Conservation (phyloP, 2,888 invertebrate species). For the Dasypogon diadema region DNA sequence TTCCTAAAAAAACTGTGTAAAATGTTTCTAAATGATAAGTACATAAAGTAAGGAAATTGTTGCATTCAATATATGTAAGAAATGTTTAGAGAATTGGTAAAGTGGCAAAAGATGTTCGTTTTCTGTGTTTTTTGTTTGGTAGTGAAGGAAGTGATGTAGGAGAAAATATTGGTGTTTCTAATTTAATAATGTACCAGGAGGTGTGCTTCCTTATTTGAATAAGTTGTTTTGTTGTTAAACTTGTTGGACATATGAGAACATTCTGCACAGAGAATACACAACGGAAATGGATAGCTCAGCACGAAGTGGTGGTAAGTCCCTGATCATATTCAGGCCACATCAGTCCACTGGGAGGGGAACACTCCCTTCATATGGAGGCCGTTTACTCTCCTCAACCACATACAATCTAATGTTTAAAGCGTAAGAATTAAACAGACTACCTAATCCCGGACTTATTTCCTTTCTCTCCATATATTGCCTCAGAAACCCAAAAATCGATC, state of each 20-base stretch:
- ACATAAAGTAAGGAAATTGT: no score
- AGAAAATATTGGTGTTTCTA: constrained; percentile 12
- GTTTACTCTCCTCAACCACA: no score
- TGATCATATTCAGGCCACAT: constrained; percentile 5
- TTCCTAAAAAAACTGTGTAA: neutral
- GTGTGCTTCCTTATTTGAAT: neutral
- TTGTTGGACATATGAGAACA: constrained; percentile 26
- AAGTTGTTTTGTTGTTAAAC: neutral
- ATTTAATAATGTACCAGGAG: neutral
- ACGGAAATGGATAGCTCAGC: constrained; percentile 31
- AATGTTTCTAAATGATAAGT: neutral
- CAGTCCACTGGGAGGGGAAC: neutral
- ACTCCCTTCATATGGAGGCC: neutral
- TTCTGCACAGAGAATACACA: neutral
- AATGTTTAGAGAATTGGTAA: neutral
- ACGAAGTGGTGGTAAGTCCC: constrained; percentile 41
- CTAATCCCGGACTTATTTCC: no score
- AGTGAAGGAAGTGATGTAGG: constrained; percentile 19
- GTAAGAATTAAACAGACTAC: no score
- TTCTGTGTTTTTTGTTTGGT: constrained; percentile 10
- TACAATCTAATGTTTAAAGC: no score
- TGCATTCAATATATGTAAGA: neutral
- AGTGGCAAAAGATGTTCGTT: neutral
- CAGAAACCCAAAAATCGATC: neutral
- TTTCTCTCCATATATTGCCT: no score